Evolutionary conservation across 2,113 vertebrate species (phyloP), one percentile per base, ranked within the genome.

Genomic region (Perca fluviatilis): DNA sequence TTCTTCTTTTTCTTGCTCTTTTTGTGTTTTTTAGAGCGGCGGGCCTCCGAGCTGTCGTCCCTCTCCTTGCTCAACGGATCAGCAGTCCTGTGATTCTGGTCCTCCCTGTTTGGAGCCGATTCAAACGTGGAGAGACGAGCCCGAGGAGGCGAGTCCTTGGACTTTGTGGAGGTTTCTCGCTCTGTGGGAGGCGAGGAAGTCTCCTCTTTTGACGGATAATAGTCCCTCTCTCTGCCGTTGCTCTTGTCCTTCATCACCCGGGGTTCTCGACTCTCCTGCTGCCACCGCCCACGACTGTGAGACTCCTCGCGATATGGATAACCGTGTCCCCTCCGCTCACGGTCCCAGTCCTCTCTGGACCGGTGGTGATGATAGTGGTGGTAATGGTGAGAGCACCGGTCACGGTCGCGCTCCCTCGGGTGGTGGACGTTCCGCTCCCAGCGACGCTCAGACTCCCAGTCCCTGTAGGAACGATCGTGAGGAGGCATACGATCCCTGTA

Each of bases 1-100:
- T 97, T 97, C 91, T 97, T 98, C 89, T 97, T 98, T 90, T 98
- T 99, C 95, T 98, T 99, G 50, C 96, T 96, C 75, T 97, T 99
- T 83, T 97, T 99, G 77, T 94, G 95, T 93, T 96, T 97, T 83
- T 95, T 96, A 1, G 25, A 89, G 81, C 80, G 91, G 16, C 89
- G 90, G 50, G 95, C 94, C 25, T 95, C 96, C 0, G 78, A 62
- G 8, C 76, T 74, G 9, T 81, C 86, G 0, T 85, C 72, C 15
- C 91, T 82, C 18, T 91, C 90, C 3, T 80, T 89, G 85, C 10
- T 65, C n/a, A 13, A 56, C 78, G 72, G 6, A 54, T 83, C 77
- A 12, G 14, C 13, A 10, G 46, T 65, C 80, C 91, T 95, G 27
- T 94, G 60, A 70, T 79, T 95, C 0, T 47, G 0, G 0, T 91